Percentiles rank a stretch among this genome's conserved stretches.
Evolutionary conservation across 2,888 invertebrate genomes (phyloP).

Genomic region (Rotaria socialis): DNA sequence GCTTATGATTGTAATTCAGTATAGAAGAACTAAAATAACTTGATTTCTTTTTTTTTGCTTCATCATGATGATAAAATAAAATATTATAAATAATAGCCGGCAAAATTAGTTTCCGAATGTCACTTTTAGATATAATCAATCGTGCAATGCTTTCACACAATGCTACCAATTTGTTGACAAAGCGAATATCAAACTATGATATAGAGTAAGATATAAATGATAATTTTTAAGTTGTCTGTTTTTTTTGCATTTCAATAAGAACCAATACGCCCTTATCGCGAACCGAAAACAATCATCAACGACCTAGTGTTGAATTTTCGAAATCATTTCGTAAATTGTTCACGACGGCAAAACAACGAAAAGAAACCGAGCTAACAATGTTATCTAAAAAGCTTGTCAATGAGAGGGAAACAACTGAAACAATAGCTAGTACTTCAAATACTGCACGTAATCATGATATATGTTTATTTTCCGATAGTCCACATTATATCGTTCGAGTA

Average conservation of each 20-base stretch:
- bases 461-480: neutral
- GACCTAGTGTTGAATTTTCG: neutral
- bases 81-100: too few relatives aligned
- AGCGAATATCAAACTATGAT: neutral
- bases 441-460: neutral
- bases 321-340: neutral
- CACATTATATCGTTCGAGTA: constrained; percentile 30
- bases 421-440: neutral
- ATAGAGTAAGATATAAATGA: neutral
- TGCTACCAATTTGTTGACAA: neutral
- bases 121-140: neutral
- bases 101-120: neutral
- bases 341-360: neutral
- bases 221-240: neutral
- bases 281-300: neutral
- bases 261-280: neutral
- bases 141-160: neutral
- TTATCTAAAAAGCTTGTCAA: neutral
- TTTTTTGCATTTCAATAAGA: neutral
- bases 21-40: too few relatives aligned
- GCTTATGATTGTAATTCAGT: too few relatives aligned
- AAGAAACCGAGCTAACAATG: neutral
- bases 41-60: too few relatives aligned
- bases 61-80: too few relatives aligned
- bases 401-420: neutral